Evolutionary conservation across 2,113 vertebrate species (phyloP).

Genomic region (Microtus montanus): DNA sequence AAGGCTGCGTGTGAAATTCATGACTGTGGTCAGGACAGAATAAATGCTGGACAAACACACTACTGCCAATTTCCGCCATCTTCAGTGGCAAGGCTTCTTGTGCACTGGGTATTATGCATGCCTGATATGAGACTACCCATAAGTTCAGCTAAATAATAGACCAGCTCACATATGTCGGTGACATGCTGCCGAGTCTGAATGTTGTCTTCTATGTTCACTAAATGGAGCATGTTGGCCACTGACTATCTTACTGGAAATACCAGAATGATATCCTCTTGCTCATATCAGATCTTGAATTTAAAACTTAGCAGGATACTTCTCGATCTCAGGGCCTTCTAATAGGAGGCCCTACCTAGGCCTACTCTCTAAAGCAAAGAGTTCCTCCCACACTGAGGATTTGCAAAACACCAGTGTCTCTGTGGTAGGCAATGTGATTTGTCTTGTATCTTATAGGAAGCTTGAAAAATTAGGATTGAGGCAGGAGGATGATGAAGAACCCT

Average conservation of each 20-base stretch:
- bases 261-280: neutral
- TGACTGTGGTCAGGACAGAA: neutral
- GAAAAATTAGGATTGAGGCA: neutral
- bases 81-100: neutral
- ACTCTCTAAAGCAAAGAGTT: conserved; percentile 5
- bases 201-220: neutral
- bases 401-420: neutral
- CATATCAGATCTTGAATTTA: neutral
- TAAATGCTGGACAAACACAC: neutral
- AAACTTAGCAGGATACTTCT: neutral
- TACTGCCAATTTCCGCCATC: neutral
- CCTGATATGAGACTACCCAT: neutral
- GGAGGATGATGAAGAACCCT: neutral
- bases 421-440: neutral
- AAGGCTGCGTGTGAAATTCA: neutral
- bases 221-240: conserved; percentile 11
- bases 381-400: neutral
- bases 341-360: neutral
- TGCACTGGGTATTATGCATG: neutral
- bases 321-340: neutral
- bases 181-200: neutral
- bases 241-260: neutral
- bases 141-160: neutral
- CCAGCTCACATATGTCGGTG: neutral
- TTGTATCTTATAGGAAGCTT: neutral